Evolutionary conservation across 2,113 vertebrate species (phyloP), one percentile per base, ranked within the genome.

Genomic region (Nipponia nippon): DNA sequence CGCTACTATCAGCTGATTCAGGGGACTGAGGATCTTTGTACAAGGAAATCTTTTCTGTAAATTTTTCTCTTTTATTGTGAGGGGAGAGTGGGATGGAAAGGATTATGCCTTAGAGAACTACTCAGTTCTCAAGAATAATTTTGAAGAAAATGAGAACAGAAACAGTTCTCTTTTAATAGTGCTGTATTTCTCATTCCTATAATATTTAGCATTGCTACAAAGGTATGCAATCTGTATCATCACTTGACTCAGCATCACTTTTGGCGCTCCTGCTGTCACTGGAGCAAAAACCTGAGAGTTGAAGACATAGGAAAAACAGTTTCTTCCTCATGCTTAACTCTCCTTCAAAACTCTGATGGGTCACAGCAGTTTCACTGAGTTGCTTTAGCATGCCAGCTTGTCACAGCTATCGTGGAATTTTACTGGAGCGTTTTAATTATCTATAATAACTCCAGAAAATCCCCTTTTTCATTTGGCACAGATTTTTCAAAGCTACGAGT

Each of bases 401-500:
- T 87, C 80, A 67, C 71, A 92, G 38, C 18, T 87, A 72, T 50
- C 13, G 0, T n/a, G 34, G 36, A 91, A 55, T 62, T 96, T 89
- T 86, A 83, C 66, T 86, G 65, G 36, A 89, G 61, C 32, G 3
- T 80, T 91, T 93, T 66, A 89, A 89, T 83, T 80, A 70, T 78
- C 76, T 72, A 66, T 80, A 80, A 72, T 67, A 85, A 88, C 59
- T 88, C 53, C 83, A 78, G 90, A 88, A 95, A 91, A 93, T 82
- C 58, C 38, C 46, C 7, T 71, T 93, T 88, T 80, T 66, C 46
- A 56, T 75, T 93, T 93, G 61, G 80, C 71, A 89, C 56, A 86
- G 61, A 66, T 55, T 93, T 82, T 89, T 96, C 42, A 71, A 53
- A 80, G 88, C 77, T 79, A 25, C 34, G 52, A 70, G 56, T 42